Percentiles rank a stretch among this genome's conserved stretches.
Evolutionary conservation across 2,797 vertebrate genomes (phyloP).

Genomic region (Macrochelys suwanniensis): DNA sequence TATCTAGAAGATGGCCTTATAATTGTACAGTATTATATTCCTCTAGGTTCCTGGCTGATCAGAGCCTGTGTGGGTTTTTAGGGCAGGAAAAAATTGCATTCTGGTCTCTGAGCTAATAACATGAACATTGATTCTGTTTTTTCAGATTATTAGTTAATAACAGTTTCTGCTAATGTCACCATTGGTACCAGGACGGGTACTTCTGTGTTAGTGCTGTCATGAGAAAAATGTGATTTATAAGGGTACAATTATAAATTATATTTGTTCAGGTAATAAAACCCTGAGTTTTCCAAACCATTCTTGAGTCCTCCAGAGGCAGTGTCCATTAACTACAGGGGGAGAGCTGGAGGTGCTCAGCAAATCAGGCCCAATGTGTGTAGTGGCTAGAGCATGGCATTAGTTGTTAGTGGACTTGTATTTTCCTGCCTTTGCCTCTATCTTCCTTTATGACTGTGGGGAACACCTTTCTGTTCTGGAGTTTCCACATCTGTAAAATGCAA

Average conservation of each 20-base stretch:
- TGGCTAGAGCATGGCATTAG: rapidly evolving
- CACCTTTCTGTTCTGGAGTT: background rate
- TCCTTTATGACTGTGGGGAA: background rate
- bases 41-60: background rate
- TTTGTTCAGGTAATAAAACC: background rate
- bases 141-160: background rate
- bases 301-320: rapidly evolving
- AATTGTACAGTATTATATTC: background rate
- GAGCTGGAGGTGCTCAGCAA: rapidly evolving
- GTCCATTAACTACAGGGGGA: rapidly evolving
- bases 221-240: rapidly evolving
- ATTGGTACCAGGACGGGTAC: background rate
- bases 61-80: background rate
- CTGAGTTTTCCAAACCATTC: background rate
- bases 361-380: rapidly evolving
- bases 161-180: background rate
- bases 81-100: background rate
- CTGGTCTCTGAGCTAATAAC: background rate
- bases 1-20: background rate
- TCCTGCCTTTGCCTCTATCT: background rate
- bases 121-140: background rate
- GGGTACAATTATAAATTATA: rapidly evolving
- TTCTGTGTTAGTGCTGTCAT: rapidly evolving
- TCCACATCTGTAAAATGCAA: background rate
- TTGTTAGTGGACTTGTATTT: background rate